phyloP scores from a whole-genome alignment of 2,113 vertebrate species.

The Phylloscopus trochilus region DNA sequence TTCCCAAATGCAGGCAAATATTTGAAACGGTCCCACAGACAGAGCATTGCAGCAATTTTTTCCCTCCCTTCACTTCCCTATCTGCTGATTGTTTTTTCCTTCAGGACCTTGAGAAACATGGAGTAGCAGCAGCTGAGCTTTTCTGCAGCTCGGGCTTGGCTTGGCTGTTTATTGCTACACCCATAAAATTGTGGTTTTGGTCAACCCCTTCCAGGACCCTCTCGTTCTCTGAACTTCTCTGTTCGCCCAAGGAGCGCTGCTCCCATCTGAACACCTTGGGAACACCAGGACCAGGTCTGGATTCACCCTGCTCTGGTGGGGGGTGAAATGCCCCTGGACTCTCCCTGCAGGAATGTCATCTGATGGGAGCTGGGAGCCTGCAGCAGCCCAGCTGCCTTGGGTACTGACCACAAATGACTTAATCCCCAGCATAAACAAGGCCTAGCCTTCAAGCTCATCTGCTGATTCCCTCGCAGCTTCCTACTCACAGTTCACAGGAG shows the following conservation, averaged over 20 bases:
- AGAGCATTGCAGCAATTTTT: constrained; percentile 3
- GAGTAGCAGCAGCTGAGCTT: not conserved
- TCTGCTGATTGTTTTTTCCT: not conserved
- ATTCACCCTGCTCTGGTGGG: rapidly evolving
- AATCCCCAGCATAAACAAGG: constrained; percentile 56
- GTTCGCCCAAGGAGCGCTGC: not conserved
- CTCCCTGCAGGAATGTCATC: not conserved
- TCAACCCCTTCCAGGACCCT: constrained; percentile 15
- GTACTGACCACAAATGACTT: constrained; percentile 61
- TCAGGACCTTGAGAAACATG: not conserved
- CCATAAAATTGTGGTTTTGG: constrained; percentile 23
- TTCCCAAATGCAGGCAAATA: constrained; percentile 57
- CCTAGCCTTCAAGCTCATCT: constrained; percentile 33
- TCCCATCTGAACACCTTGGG: not conserved
- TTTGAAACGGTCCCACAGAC: constrained; percentile 53
- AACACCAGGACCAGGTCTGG: rapidly evolving
- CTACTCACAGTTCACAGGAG: constrained; percentile 49
- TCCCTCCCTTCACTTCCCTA: not conserved
- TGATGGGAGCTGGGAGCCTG: not conserved
- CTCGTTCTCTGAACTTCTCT: not conserved
- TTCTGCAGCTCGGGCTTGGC: not conserved
- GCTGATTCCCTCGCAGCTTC: constrained; percentile 38
- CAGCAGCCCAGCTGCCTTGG: constrained; percentile 44
- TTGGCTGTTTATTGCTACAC: constrained; percentile 1
- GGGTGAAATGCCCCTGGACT: rapidly evolving